Evolutionary conservation across 37 sponge, comb jelly and placozoan genomes (phyloP).

Genomic region (Hormiphora californensis): DNA sequence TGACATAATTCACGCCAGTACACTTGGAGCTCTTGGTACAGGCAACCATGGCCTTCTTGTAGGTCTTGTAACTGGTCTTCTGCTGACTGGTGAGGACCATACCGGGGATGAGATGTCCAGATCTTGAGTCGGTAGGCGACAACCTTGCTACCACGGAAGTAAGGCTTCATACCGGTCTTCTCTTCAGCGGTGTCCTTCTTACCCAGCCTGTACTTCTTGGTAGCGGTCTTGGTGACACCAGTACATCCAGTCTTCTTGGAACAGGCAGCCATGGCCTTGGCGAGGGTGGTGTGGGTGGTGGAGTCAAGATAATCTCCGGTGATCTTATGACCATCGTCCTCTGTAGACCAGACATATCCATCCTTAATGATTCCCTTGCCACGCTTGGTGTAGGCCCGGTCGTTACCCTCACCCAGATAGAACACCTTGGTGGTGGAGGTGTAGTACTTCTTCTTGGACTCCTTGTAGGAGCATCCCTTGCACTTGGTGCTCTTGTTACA

Average conservation of each 20-base stretch:
- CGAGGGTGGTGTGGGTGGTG: not conserved
- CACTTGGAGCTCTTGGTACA: not conserved
- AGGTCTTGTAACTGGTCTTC: not conserved
- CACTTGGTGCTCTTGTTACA: not conserved
- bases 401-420: not conserved
- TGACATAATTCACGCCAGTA: not conserved
- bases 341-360: not conserved
- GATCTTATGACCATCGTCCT: not conserved
- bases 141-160: not conserved
- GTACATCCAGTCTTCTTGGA: constrained; percentile 7
- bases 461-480: not conserved
- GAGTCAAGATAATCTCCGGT: constrained; percentile 4
- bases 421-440: not conserved
- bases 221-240: not conserved
- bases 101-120: not conserved
- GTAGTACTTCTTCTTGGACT: not conserved
- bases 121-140: not conserved
- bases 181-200: not conserved
- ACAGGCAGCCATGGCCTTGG: not conserved
- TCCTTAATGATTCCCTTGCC: not conserved
- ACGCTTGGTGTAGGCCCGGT: not conserved
- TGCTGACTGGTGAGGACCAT: not conserved
- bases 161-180: not conserved
- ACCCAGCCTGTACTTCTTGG: not conserved
- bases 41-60: not conserved